These are phyloP conservation scores for Eupristina koningsbergeri DNA, from an alignment of 1,140 invertebrate genomes.

Conservation along the genomic window DNA sequence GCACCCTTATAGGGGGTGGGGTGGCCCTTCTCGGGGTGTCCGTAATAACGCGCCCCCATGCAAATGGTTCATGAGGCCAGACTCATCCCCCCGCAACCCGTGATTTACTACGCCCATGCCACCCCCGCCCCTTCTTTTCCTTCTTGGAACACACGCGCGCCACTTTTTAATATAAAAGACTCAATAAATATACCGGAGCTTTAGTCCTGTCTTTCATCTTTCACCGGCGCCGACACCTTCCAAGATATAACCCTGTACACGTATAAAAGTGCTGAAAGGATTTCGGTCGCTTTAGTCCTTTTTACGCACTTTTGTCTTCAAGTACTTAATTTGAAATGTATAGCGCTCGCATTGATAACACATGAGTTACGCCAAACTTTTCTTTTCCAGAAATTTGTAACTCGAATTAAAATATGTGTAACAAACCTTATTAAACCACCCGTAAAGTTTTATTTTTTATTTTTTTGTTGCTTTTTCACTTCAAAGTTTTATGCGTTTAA, in stretches of 20 bases:
- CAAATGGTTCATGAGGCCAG: conserved; percentile 61
- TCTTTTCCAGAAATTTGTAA: neutral
- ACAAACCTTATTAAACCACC: neutral
- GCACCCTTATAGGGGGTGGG: conserved; percentile 9
- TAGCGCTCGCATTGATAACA: neutral
- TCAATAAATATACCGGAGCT: conserved; percentile 59
- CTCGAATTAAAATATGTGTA: neutral
- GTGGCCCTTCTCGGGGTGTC: conserved; percentile 37
- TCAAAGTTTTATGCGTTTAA: neutral
- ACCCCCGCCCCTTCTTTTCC: conserved; percentile 21
- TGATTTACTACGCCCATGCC: conserved; percentile 55
- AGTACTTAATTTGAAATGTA: neutral
- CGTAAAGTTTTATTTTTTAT: neutral
- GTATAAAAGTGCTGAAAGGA: conserved; percentile 6
- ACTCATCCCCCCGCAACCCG: conserved; percentile 22
- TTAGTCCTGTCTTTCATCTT: conserved; percentile 34
- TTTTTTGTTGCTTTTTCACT: neutral
- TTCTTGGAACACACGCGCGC: conserved; percentile 35
- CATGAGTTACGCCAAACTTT: neutral
- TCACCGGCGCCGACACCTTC: neutral
- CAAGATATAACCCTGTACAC: neutral
- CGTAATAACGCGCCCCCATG: conserved; percentile 56
- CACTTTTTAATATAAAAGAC: conserved; percentile 61
- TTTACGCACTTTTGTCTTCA: neutral
- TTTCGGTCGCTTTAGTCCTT: neutral